Evolutionary conservation across 2,888 invertebrate genomes (phyloP).

Genomic region (Scaptomyza polygonia): DNA sequence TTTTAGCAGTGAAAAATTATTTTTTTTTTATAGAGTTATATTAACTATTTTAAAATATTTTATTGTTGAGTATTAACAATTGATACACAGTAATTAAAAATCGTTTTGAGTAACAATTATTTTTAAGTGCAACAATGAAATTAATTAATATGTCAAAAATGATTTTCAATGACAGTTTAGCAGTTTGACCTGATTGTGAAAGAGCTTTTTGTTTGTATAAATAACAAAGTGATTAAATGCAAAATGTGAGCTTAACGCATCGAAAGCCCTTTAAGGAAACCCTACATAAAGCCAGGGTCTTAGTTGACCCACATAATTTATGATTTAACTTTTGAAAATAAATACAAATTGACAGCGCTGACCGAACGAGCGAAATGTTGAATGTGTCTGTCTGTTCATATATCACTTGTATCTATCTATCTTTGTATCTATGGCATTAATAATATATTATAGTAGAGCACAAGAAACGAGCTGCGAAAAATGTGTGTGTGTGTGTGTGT

Average conservation of each 20-base stretch:
- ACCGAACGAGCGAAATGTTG: conserved; percentile 28
- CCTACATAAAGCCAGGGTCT: conserved; percentile 8
- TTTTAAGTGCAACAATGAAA: neutral
- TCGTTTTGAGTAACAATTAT: conserved; percentile 22
- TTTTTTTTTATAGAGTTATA: too few species aligned
- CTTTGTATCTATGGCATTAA: conserved; percentile 55
- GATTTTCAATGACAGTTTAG: conserved; percentile 26
- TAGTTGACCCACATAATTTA: conserved; percentile 43
- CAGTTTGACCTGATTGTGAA: conserved; percentile 51
- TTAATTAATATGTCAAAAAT: conserved; percentile 1
- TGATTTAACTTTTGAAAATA: conserved; percentile 11
- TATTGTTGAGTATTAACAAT: too few species aligned
- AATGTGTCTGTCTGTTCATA: conserved; percentile 30
- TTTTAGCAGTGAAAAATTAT: too few species aligned
- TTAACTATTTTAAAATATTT: too few species aligned
- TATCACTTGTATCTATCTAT: conserved; percentile 46
- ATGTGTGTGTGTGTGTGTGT: too few species aligned
- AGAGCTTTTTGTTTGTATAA: neutral
- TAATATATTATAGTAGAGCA: conserved; percentile 60
- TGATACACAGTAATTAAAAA: conserved; percentile 42
- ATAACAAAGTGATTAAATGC: conserved; percentile 35
- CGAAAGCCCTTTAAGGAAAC: conserved; percentile 23
- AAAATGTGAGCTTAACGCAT: conserved; percentile 24
- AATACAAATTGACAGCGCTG: neutral
- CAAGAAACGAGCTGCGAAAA: conserved; percentile 50